Evolutionary conservation across 2,113 vertebrate genomes (phyloP).

Genomic region (Strigops habroptila): DNA sequence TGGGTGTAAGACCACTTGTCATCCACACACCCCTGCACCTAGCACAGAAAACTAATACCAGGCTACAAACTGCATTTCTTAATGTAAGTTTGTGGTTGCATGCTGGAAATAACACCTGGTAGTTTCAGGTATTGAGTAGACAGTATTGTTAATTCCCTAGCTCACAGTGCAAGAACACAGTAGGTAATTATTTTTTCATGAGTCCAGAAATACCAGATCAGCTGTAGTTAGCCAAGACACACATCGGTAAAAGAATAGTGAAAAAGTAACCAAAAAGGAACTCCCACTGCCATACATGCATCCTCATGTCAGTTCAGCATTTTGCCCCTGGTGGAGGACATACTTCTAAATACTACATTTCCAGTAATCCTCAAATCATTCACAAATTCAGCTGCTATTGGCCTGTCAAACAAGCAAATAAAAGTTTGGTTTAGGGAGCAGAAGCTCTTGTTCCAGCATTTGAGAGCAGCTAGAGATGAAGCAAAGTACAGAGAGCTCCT

Average conservation of each 20-base stretch:
- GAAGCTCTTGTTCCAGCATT: background rate
- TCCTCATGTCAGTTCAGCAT: background rate
- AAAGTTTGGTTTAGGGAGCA: background rate
- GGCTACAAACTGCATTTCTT: background rate
- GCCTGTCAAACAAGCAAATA: background rate
- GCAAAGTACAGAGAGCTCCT: background rate
- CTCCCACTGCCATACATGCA: rapidly evolving
- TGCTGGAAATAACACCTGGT: background rate
- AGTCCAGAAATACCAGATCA: background rate
- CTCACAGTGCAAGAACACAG: background rate
- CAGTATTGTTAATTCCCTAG: rapidly evolving
- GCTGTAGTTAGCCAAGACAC: background rate
- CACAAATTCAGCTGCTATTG: background rate
- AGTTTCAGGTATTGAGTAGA: background rate
- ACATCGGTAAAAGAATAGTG: background rate
- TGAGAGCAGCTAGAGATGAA: background rate
- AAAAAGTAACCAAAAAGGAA: background rate
- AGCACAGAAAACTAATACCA: background rate
- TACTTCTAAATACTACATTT: background rate
- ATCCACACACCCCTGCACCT: rapidly evolving
- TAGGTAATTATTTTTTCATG: rapidly evolving
- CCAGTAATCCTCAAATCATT: background rate
- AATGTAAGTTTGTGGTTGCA: rapidly evolving
- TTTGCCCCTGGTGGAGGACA: background rate
- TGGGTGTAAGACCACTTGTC: background rate